Conservation (phyloP, 2,113 vertebrate species). For the Platycercus adscitus region DNA sequence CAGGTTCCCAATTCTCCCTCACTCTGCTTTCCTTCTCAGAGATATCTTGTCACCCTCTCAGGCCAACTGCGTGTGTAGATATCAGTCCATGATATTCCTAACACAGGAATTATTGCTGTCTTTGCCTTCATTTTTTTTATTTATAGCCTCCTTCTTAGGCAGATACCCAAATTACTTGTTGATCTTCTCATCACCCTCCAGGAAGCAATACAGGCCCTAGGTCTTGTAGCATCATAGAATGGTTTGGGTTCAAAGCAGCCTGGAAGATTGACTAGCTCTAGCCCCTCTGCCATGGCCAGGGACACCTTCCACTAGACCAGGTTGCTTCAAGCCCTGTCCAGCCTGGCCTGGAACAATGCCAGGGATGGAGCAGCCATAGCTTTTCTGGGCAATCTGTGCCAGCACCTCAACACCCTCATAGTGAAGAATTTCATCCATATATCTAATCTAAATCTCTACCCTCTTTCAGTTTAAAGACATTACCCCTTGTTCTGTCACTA, state of each 20-base stretch:
- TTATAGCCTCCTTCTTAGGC: not conserved
- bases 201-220: not conserved
- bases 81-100: not conserved
- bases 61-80: not conserved
- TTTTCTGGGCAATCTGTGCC: not conserved
- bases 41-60: not conserved
- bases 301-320: not conserved
- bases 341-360: not conserved
- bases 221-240: not conserved
- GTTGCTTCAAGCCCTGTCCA: not conserved
- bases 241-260: not conserved
- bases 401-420: not conserved
- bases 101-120: not conserved
- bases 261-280: not conserved
- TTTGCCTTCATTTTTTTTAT: not conserved
- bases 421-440: not conserved
- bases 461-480: not conserved
- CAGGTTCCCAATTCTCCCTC: not conserved
- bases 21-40: not conserved
- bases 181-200: not conserved
- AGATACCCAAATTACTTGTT: not conserved
- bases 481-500: not conserved
- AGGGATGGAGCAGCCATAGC: not conserved
- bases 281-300: not conserved
- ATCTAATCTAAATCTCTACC: not conserved